phyloP scores from a whole-genome alignment of 2,888 invertebrate species.

The Deroplatys truncata region DNA sequence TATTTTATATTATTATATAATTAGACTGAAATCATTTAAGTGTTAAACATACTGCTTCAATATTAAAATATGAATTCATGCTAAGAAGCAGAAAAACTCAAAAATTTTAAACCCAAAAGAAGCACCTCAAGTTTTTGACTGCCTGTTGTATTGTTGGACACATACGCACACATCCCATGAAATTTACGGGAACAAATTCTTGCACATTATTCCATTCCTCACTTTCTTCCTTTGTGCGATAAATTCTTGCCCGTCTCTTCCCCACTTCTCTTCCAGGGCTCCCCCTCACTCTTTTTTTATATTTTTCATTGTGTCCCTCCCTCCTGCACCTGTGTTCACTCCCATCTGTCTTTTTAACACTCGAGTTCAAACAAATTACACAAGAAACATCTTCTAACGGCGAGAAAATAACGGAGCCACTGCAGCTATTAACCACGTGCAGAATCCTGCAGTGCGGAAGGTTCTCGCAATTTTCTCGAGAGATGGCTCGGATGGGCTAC shows the following conservation, averaged over 20 bases:
- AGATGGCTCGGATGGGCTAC: too few relatives aligned
- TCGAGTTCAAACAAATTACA: constrained; percentile 27
- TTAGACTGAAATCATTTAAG: too few relatives aligned
- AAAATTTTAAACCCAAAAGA: neutral
- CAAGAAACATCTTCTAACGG: constrained; percentile 25
- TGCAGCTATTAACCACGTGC: neutral
- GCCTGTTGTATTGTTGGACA: neutral
- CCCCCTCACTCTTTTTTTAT: constrained; percentile 8
- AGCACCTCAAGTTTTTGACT: neutral
- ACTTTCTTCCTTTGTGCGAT: constrained; percentile 6
- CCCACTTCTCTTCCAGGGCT: neutral
- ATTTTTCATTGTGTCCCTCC: constrained; percentile 9
- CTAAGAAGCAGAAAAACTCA: too few relatives aligned
- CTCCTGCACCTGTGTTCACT: constrained; percentile 20
- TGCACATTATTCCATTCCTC: constrained; percentile 24
- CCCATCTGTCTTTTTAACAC: constrained; percentile 26
- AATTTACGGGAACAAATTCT: constrained; percentile 24
- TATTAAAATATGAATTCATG: too few relatives aligned
- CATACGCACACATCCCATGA: neutral
- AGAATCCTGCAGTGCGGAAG: neutral
- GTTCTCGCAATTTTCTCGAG: too few relatives aligned
- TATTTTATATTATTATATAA: too few relatives aligned
- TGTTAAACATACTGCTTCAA: too few relatives aligned
- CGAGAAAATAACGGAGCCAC: constrained; percentile 16
- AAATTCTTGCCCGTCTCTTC: constrained; percentile 8